Percentiles rank a stretch among this genome's conserved stretches.
phyloP scores from a whole-genome alignment of 2,888 invertebrate genomes.

The Macrophya annulata region DNA sequence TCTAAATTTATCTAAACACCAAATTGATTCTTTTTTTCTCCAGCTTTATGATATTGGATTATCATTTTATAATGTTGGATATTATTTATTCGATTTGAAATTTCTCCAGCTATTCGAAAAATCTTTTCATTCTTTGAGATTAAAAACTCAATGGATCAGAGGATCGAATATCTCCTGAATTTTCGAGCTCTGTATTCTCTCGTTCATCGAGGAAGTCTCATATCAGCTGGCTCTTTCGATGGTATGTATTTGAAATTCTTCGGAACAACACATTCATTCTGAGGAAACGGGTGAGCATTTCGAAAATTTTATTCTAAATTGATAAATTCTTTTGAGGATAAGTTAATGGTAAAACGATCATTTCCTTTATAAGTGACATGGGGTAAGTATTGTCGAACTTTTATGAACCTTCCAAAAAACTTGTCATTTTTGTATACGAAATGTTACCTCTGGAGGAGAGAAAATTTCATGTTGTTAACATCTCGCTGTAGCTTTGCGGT shows the following conservation, averaged over 20 bases:
- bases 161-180: slow-evolving; percentile 4
- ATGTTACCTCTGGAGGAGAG: background rate
- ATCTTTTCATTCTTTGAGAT: background rate
- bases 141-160: slow-evolving; percentile 1
- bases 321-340: background rate
- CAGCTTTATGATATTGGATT: too few relatives aligned
- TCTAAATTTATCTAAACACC: too few relatives aligned
- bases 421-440: background rate
- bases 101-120: background rate
- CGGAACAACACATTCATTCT: background rate
- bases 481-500: too few relatives aligned
- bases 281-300: background rate
- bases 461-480: too few relatives aligned
- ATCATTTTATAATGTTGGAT: too few relatives aligned
- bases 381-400: background rate
- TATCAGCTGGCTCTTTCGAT: background rate
- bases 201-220: background rate
- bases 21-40: too few relatives aligned
- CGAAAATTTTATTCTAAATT: slow-evolving; percentile 3
- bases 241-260: slow-evolving; percentile 36
- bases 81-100: background rate
- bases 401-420: background rate
- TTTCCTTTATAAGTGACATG: background rate
- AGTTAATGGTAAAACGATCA: background rate
- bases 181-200: slow-evolving; percentile 9